A percentile compares a stretch with the other conserved stretches of the same genome.
These are phyloP conservation scores for Galerucella pusilla DNA, from an alignment of 2,888 invertebrate genomes.

Conservation along the genomic window DNA sequence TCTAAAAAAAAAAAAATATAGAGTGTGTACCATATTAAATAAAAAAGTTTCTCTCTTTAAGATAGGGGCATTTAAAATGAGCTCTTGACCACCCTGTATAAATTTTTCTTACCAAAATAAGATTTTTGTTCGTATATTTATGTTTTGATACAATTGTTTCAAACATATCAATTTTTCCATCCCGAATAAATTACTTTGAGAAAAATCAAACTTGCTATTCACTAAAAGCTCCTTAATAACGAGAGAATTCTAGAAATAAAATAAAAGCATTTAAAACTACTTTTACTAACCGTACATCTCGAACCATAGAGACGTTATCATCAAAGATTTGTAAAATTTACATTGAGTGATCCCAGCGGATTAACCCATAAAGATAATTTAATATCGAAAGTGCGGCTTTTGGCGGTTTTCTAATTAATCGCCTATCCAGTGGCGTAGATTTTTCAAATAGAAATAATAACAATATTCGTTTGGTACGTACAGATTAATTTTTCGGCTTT, in stretches of 20 bases:
- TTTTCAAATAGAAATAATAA: background rate
- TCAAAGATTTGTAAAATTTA: slow-evolving; percentile 19
- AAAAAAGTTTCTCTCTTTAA: no score
- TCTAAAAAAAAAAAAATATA: no score
- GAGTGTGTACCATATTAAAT: no score
- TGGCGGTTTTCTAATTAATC: slow-evolving; percentile 37
- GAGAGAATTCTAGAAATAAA: background rate
- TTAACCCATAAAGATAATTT: slow-evolving; percentile 39
- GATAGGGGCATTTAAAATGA: no score
- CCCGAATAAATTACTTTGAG: no score
- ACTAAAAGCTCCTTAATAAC: background rate
- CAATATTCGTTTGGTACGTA: no score
- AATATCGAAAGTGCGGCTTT: slow-evolving; percentile 36
- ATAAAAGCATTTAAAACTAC: background rate
- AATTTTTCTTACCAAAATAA: no score
- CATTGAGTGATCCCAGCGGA: slow-evolving; percentile 23
- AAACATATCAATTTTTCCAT: no score
- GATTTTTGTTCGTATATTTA: no score
- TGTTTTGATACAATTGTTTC: no score
- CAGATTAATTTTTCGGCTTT: no score
- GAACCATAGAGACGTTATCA: slow-evolving; percentile 3
- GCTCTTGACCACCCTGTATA: no score
- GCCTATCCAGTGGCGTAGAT: slow-evolving; percentile 1
- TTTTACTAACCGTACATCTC: background rate
- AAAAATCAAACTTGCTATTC: background rate